These are phyloP conservation scores for Neodontobutis hainanensis DNA, from an alignment of 2,113 vertebrate genomes.

Conservation along the genomic window DNA sequence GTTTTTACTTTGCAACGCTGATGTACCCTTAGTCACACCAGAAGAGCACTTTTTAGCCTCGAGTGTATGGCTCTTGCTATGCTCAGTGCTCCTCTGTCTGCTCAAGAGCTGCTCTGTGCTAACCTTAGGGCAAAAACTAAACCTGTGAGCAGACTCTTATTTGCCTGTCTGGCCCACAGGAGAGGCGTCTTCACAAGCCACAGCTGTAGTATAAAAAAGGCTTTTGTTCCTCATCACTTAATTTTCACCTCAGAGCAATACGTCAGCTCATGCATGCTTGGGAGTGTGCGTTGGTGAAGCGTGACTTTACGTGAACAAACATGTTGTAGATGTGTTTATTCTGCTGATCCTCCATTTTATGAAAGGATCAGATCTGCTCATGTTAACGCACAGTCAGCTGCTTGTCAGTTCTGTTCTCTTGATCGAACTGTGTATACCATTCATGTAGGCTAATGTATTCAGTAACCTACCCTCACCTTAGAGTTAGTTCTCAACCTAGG, in stretches of 20 bases:
- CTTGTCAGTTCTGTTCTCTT: neutral
- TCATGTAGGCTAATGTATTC: no score
- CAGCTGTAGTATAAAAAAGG: neutral
- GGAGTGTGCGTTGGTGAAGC: slow-evolving; percentile 1
- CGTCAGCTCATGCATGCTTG: slow-evolving; percentile 3
- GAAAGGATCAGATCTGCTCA: slow-evolving; percentile 23
- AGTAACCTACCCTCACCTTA: no score
- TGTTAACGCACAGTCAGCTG: slow-evolving; percentile 20
- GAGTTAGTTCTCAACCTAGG: no score
- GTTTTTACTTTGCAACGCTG: neutral
- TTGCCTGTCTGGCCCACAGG: neutral
- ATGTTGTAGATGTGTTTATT: slow-evolving; percentile 13
- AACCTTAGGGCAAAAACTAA: slow-evolving; percentile 1
- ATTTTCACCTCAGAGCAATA: slow-evolving; percentile 6
- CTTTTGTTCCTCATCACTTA: neutral
- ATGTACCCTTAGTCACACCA: neutral
- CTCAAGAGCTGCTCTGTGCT: neutral
- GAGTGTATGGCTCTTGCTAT: neutral
- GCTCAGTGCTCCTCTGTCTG: neutral
- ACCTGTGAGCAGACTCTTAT: slow-evolving; percentile 2
- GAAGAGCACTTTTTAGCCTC: neutral
- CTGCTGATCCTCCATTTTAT: slow-evolving; percentile 31
- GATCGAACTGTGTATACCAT: neutral
- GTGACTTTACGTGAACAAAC: slow-evolving; percentile 22
- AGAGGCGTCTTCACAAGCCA: neutral